A percentile compares a stretch with the other conserved stretches of the same genome.
Evolutionary conservation across 2,888 invertebrate genomes (phyloP).

Genomic region (Horisme vitalbata): DNA sequence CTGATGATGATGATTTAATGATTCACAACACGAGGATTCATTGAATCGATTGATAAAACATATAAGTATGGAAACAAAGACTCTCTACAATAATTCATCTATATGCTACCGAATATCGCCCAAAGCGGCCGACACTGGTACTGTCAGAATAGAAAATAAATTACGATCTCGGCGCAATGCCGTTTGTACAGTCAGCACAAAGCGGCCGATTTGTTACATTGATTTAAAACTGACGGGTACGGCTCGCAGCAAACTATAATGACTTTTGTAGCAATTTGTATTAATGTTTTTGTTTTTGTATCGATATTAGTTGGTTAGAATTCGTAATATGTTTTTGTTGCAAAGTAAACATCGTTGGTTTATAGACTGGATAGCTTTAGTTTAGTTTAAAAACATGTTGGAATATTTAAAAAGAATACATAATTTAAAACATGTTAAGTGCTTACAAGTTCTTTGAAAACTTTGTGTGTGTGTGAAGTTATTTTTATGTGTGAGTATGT

Average conservation of each 20-base stretch:
- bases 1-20: too few species aligned
- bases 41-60: too few species aligned
- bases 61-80: constrained; percentile 8
- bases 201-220: constrained; percentile 68
- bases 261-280: not conserved
- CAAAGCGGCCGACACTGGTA: constrained; percentile 36
- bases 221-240: constrained; percentile 63
- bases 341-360: too few species aligned
- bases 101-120: constrained; percentile 31
- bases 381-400: not conserved
- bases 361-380: too few species aligned
- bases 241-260: constrained; percentile 41
- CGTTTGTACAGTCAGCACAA: constrained; percentile 60
- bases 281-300: not conserved
- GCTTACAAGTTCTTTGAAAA: too few species aligned
- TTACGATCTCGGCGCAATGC: constrained; percentile 56
- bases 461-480: too few species aligned
- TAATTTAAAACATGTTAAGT: too few species aligned
- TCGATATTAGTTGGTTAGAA: too few species aligned
- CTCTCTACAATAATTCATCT: constrained; percentile 28
- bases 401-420: not conserved
- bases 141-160: constrained; percentile 69
- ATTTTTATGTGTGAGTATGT: too few species aligned
- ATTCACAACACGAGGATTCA: too few species aligned
- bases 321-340: too few species aligned